Percentiles rank a stretch among this genome's conserved stretches.
These are phyloP conservation scores for Lordiphosa andalusiaca DNA, from an alignment of 2,888 invertebrate genomes.

Conservation along the genomic window DNA sequence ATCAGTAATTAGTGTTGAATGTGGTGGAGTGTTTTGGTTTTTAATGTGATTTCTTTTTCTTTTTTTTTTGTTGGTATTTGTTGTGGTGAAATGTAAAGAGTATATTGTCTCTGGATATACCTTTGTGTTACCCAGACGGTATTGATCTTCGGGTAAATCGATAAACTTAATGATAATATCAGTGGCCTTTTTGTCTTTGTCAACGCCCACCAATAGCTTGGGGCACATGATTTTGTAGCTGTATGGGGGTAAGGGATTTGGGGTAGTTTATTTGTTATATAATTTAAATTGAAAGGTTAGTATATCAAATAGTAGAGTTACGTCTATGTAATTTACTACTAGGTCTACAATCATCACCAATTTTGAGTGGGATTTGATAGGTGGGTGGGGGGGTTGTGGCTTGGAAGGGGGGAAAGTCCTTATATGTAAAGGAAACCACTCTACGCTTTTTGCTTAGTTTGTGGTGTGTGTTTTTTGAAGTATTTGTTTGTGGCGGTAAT, in stretches of 20 bases:
- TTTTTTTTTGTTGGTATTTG: too few species aligned
- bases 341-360: constrained; percentile 43
- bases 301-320: constrained; percentile 34
- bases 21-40: neutral
- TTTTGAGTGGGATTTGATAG: neutral
- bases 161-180: constrained; percentile 90
- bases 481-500: constrained; percentile 43
- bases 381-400: neutral
- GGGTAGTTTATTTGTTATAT: constrained; percentile 36
- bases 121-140: constrained; percentile 97
- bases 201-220: constrained; percentile 84
- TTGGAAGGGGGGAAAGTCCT: constrained; percentile 10
- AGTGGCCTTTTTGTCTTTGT: constrained; percentile 85
- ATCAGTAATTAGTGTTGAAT: constrained; percentile 17
- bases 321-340: constrained; percentile 52
- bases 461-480: constrained; percentile 38
- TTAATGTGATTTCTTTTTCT: too few species aligned
- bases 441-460: constrained; percentile 13
- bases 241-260: constrained; percentile 81
- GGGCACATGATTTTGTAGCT: constrained; percentile 99
- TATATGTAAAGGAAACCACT: constrained; percentile 22
- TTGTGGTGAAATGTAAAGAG: constrained; percentile 33
- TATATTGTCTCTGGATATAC: constrained; percentile 83
- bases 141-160: constrained; percentile 95
- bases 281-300: constrained; percentile 44